Percentiles rank a stretch among this genome's conserved stretches.
Conservation (phyloP, 2,888 invertebrate genomes). For the Patella ulyssiponensis region DNA sequence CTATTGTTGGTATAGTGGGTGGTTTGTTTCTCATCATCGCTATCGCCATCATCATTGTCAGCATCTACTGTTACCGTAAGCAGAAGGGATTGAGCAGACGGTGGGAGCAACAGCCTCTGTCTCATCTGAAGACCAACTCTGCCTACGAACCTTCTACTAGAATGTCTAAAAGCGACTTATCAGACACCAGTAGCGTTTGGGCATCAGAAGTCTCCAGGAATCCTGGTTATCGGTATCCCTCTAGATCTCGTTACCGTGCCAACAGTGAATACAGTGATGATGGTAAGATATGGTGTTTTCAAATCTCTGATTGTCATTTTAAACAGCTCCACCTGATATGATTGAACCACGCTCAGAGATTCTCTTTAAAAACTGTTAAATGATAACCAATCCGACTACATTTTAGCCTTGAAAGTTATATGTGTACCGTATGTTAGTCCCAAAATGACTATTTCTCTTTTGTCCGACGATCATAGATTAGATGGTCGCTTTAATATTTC, state of each 20-base stretch:
- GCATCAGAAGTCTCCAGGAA: constrained; percentile 41
- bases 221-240: neutral
- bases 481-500: no score
- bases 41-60: constrained; percentile 44
- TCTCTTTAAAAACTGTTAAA: no score
- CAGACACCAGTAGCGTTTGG: constrained; percentile 33
- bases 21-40: constrained; percentile 44
- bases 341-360: no score
- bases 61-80: constrained; percentile 46
- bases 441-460: no score
- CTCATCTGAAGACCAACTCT: constrained; percentile 44
- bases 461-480: no score
- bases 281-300: neutral
- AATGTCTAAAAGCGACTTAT: constrained; percentile 21
- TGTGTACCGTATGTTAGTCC: no score
- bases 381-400: no score
- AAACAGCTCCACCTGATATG: no score
- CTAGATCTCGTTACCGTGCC: neutral
- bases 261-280: neutral
- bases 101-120: constrained; percentile 49
- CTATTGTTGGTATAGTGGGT: constrained; percentile 45
- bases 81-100: constrained; percentile 43
- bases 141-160: constrained; percentile 42
- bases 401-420: no score
- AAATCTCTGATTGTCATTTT: no score